phyloP scores from a whole-genome alignment of 2,113 vertebrate species.

The Bambusicola thoracicus region DNA sequence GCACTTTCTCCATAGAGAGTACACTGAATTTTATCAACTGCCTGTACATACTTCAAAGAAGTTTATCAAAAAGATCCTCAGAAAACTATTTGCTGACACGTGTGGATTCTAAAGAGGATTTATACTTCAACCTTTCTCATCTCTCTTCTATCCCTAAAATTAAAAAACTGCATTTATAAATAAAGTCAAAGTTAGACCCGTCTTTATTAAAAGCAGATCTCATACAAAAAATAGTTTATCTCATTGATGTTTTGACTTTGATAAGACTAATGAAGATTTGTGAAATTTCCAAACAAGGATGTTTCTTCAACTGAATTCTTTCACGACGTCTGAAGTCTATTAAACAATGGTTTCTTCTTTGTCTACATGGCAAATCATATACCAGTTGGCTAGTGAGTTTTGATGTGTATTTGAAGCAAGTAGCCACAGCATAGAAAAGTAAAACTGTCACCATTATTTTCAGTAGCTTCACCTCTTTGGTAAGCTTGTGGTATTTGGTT shows the following conservation, averaged over 20 bases:
- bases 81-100: background rate
- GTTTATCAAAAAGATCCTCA: background rate
- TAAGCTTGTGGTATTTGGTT: background rate
- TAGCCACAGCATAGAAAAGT: background rate
- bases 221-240: background rate
- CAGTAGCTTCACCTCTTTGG: background rate
- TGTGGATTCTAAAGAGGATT: background rate
- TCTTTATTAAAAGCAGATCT: background rate
- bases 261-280: background rate
- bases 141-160: background rate
- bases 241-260: background rate
- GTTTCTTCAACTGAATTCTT: background rate
- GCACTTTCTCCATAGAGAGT: background rate
- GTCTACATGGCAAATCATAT: background rate
- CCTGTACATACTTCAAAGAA: background rate
- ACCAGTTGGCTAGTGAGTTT: background rate
- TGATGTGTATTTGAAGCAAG: background rate
- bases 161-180: background rate
- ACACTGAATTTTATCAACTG: background rate
- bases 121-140: background rate
- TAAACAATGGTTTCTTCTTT: background rate
- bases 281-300: background rate
- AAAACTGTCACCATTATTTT: constrained; percentile 2
- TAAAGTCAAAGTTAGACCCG: rapidly evolving
- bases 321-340: background rate